These are phyloP conservation scores for Platynereis dumerilii DNA, from an alignment of 2,888 invertebrate genomes.

Conservation along the genomic window DNA sequence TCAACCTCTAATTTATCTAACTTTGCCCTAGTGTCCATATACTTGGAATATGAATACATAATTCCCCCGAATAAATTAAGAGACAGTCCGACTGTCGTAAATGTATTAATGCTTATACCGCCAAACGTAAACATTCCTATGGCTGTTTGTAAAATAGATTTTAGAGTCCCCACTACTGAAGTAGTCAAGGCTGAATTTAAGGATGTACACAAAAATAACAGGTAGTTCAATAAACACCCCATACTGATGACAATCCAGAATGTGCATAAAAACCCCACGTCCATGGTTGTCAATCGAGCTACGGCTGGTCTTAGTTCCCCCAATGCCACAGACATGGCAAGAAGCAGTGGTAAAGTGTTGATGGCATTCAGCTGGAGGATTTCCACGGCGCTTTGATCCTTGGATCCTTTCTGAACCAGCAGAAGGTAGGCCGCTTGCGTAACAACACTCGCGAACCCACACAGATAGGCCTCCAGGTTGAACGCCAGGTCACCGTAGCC, in stretches of 20 bases:
- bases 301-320: constrained; percentile 44
- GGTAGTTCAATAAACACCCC: constrained; percentile 63
- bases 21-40: constrained; percentile 42
- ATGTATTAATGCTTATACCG: constrained; percentile 58
- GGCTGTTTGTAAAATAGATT: constrained; percentile 63
- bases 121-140: constrained; percentile 64
- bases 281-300: constrained; percentile 32
- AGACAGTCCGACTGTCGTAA: constrained; percentile 59
- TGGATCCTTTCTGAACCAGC: constrained; percentile 60
- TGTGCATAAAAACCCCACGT: constrained; percentile 50
- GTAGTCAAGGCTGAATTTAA: constrained; percentile 65
- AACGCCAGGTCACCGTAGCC: constrained; percentile 64
- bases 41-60: constrained; percentile 61
- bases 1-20: too few species aligned
- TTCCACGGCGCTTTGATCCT: constrained; percentile 56
- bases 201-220: constrained; percentile 64
- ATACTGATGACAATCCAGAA: constrained; percentile 53
- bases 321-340: constrained; percentile 43
- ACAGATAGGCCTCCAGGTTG: constrained; percentile 57
- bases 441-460: constrained; percentile 62
- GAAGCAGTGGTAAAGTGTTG: constrained; percentile 61
- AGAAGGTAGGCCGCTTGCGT: constrained; percentile 64
- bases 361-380: constrained; percentile 62
- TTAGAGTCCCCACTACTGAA: constrained; percentile 63
- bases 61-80: constrained; percentile 62